Evolutionary conservation across 2,888 invertebrate species (phyloP).

Genomic region (Allacma fusca): DNA sequence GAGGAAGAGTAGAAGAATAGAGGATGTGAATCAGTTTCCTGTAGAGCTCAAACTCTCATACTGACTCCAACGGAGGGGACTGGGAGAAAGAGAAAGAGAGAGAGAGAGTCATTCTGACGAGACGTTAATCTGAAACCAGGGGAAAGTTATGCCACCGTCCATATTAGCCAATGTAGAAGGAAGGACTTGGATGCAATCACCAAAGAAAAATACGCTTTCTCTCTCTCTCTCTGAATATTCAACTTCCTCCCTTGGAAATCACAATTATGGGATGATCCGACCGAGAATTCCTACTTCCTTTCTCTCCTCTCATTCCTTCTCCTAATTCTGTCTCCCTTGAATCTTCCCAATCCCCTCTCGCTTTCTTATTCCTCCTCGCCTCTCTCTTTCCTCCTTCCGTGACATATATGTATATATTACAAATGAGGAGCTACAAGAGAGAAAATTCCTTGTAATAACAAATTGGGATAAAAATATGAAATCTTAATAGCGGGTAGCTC

Average conservation of each 20-base stretch:
- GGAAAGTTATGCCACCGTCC: constrained; percentile 12
- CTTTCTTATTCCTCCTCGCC: too few relatives aligned
- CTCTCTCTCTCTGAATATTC: constrained; percentile 1
- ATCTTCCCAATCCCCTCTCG: background rate
- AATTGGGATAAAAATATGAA: background rate
- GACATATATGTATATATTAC: too few relatives aligned
- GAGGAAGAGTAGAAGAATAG: background rate
- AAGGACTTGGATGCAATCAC: background rate
- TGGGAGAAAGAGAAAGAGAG: too few relatives aligned
- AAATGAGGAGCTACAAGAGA: background rate
- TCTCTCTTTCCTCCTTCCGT: too few relatives aligned
- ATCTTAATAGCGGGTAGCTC: background rate
- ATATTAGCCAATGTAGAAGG: background rate
- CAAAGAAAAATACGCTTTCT: too few relatives aligned
- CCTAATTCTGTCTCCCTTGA: constrained; percentile 16
- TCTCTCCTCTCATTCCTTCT: background rate
- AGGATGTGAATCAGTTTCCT: constrained; percentile 12
- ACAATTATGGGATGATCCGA: background rate
- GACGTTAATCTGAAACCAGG: constrained; percentile 22
- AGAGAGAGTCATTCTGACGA: background rate
- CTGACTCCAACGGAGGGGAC: background rate
- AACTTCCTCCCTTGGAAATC: constrained; percentile 16
- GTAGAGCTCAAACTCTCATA: constrained; percentile 9
- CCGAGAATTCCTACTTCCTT: background rate
- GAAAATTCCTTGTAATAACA: background rate